Conservation (phyloP, 64 coral and sea anemone species). For the Stylophora pistillata region DNA sequence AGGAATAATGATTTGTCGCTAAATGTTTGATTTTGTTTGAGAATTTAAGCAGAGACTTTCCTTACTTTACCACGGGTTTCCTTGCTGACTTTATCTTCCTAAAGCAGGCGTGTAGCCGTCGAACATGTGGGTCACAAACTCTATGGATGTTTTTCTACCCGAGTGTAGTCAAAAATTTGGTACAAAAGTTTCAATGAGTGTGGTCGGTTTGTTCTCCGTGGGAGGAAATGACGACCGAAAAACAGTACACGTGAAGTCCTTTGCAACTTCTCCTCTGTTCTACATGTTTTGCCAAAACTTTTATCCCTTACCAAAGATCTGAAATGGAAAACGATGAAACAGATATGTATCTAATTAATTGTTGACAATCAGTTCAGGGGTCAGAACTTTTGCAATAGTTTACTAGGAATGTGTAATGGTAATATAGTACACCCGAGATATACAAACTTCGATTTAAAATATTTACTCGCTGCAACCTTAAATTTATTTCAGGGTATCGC, state of each 20-base stretch:
- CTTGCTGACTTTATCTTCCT: neutral
- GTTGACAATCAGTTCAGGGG: too few species aligned
- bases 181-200: neutral
- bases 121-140: conserved; percentile 10
- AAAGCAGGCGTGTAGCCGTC: neutral
- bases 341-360: neutral
- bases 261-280: neutral
- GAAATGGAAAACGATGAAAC: neutral
- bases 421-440: too few species aligned
- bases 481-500: too few species aligned
- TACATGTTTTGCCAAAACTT: neutral
- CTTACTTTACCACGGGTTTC: neutral
- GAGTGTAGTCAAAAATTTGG: neutral
- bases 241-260: neutral
- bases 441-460: too few species aligned
- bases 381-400: too few species aligned
- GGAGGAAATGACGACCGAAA: neutral
- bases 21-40: neutral
- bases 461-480: too few species aligned
- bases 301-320: neutral
- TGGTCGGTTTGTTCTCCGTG: neutral
- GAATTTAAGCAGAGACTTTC: neutral
- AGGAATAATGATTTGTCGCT: neutral
- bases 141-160: neutral
- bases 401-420: too few species aligned